These are phyloP conservation scores for Priapulus caudatus DNA, from an alignment of 2,888 invertebrate genomes.

Conservation along the genomic window DNA sequence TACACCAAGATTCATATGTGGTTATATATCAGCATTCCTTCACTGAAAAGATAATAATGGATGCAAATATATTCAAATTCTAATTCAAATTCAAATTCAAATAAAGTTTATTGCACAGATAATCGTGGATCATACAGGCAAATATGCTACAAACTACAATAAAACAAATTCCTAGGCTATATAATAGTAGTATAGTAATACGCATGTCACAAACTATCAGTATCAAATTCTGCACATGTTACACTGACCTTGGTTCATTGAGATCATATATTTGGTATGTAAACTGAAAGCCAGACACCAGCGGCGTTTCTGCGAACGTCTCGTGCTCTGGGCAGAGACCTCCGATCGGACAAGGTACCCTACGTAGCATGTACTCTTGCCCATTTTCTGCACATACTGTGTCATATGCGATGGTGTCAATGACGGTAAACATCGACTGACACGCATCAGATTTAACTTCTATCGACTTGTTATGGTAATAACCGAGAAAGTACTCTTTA, in stretches of 20 bases:
- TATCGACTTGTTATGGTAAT: constrained; percentile 63
- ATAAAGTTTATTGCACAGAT: too few species aligned
- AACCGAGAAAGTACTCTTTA: constrained; percentile 72
- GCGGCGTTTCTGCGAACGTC: constrained; percentile 45
- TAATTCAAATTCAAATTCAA: too few species aligned
- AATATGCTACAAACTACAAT: too few species aligned
- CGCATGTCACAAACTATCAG: too few species aligned
- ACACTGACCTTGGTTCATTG: constrained; percentile 81
- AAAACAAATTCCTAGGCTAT: too few species aligned
- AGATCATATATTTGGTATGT: constrained; percentile 83
- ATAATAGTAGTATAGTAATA: too few species aligned
- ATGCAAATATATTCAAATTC: too few species aligned
- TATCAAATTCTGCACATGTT: too few species aligned
- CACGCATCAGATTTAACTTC: constrained; percentile 61
- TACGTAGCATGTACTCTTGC: constrained; percentile 62
- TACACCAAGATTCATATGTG: too few species aligned
- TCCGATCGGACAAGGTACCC: constrained; percentile 66
- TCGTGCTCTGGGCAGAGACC: constrained; percentile 66
- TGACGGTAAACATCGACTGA: constrained; percentile 67
- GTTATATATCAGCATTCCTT: too few species aligned
- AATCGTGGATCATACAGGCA: too few species aligned
- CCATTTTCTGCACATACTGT: constrained; percentile 63
- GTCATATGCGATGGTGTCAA: constrained; percentile 72
- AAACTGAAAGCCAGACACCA: constrained; percentile 76
- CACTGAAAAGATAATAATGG: too few species aligned